Evolutionary conservation across 2,888 invertebrate genomes (phyloP).

Genomic region (Zootermopsis nevadensis): DNA sequence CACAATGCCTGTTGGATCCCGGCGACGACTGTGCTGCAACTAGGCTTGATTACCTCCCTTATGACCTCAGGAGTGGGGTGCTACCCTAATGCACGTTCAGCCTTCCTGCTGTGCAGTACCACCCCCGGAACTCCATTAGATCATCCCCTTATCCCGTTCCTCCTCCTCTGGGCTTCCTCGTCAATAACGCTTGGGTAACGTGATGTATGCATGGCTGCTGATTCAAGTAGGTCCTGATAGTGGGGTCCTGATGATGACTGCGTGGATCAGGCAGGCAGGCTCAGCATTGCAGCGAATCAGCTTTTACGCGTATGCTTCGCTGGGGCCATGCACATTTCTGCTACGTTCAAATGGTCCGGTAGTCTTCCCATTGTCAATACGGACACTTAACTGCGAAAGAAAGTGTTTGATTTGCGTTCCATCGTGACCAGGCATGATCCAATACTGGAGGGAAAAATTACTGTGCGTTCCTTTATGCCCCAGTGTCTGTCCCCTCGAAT

Average conservation of each 20-base stretch:
- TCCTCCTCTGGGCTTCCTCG: conserved; percentile 11
- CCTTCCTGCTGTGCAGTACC: conserved; percentile 33
- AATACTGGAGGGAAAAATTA: no score
- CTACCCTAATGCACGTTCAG: conserved; percentile 40
- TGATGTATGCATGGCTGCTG: conserved; percentile 49
- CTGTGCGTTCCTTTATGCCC: no score
- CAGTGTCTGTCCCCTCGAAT: no score
- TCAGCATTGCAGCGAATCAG: neutral
- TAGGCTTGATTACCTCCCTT: conserved; percentile 23
- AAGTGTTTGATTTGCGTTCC: neutral
- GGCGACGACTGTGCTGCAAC: neutral
- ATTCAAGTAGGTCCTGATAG: conserved; percentile 44
- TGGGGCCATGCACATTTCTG: neutral
- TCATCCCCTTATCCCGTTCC: conserved; percentile 27
- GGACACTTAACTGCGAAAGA: neutral
- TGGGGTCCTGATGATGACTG: conserved; percentile 29
- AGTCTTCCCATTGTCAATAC: neutral
- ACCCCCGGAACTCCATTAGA: conserved; percentile 42
- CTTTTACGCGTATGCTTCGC: neutral
- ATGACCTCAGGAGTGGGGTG: conserved; percentile 17
- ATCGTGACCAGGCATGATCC: neutral
- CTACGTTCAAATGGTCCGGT: neutral
- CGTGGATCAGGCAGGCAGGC: neutral
- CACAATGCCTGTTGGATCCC: neutral
- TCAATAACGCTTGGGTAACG: conserved; percentile 39